phyloP scores from a whole-genome alignment of 2,113 vertebrate genomes.

The Deroptyus accipitrinus region DNA sequence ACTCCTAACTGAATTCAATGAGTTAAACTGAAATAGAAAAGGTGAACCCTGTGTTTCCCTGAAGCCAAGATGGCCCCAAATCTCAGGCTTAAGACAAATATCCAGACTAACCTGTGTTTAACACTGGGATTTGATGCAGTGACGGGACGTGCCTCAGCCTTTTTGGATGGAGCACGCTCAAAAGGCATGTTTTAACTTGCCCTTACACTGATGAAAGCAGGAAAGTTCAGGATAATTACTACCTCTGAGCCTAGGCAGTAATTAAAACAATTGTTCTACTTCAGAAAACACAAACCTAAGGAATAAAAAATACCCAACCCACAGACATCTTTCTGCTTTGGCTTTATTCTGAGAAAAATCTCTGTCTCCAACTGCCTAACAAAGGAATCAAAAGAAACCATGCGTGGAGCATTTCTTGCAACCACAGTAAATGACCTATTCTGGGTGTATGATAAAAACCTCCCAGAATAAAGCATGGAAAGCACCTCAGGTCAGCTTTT shows the following conservation, averaged over 20 bases:
- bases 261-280: slow-evolving; percentile 16
- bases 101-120: neutral
- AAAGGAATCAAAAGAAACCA: neutral
- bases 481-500: neutral
- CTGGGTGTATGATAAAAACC: neutral
- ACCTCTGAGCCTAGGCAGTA: neutral
- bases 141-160: neutral
- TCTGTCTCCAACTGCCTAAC: neutral
- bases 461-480: neutral
- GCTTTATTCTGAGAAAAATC: neutral
- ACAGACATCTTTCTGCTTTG: neutral
- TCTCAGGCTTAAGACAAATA: neutral
- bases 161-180: neutral
- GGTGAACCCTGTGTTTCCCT: neutral
- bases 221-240: neutral
- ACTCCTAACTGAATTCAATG: neutral
- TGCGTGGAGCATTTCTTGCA: accelerated
- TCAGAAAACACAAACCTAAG: neutral
- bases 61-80: neutral
- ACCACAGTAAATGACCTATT: neutral
- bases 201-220: neutral
- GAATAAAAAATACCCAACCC: neutral
- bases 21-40: neutral
- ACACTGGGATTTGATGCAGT: neutral
- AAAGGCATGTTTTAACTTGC: neutral